phyloP scores from a whole-genome alignment of 2,888 invertebrate species.

The Hipparchia semele region DNA sequence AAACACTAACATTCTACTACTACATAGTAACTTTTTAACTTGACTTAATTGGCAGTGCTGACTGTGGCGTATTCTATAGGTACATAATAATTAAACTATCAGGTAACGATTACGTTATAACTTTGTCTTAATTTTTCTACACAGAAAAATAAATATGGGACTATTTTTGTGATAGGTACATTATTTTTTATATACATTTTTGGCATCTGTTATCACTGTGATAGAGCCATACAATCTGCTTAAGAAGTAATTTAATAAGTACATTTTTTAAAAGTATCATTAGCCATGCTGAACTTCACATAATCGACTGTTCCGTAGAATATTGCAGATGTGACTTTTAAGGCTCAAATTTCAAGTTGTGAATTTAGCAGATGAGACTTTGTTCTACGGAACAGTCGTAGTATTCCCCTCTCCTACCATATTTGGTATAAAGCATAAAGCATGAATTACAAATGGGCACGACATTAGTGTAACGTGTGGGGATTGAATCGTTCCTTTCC shows the following conservation, averaged over 20 bases:
- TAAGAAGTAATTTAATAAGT: not conserved
- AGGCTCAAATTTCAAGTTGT: too few species aligned
- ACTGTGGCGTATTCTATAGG: constrained; percentile 53
- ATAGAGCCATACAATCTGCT: constrained; percentile 52
- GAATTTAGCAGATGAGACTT: too few species aligned
- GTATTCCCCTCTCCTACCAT: too few species aligned
- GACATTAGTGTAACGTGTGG: too few species aligned
- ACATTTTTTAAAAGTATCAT: not conserved
- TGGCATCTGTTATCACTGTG: constrained; percentile 70
- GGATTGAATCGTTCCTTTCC: too few species aligned
- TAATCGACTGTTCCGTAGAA: too few species aligned
- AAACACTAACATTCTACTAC: constrained; percentile 43
- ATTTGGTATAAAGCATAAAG: too few species aligned
- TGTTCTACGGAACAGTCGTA: too few species aligned
- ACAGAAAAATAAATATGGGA: constrained; percentile 36
- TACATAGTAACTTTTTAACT: constrained; percentile 55
- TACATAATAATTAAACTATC: constrained; percentile 38
- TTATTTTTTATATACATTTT: constrained; percentile 45
- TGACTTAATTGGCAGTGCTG: constrained; percentile 76
- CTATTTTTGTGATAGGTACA: constrained; percentile 31
- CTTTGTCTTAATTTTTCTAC: constrained; percentile 25
- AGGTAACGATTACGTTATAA: constrained; percentile 27
- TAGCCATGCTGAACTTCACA: too few species aligned
- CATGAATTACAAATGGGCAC: too few species aligned
- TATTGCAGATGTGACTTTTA: too few species aligned